phyloP scores from a whole-genome alignment of 2,113 vertebrate genomes.

The Colinus virginianus region DNA sequence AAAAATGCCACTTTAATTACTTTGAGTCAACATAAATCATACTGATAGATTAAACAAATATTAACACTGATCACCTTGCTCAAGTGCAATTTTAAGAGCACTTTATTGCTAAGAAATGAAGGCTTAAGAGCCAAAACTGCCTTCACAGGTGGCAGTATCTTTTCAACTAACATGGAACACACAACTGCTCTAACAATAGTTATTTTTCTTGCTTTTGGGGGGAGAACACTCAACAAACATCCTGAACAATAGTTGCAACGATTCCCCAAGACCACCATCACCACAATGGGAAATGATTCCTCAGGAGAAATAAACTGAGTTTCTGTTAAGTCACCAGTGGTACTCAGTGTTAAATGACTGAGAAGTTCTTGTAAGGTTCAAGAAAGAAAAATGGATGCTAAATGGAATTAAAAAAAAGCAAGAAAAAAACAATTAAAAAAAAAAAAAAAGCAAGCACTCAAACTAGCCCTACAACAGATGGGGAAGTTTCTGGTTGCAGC shows the following conservation, averaged over 20 bases:
- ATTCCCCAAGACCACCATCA: not conserved
- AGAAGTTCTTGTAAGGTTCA: not conserved
- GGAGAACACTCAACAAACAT: not conserved
- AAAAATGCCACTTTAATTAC: not conserved
- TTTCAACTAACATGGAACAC: not conserved
- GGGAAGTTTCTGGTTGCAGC: not conserved
- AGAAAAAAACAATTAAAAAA: too few species aligned
- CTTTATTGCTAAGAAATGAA: not conserved
- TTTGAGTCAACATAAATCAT: not conserved
- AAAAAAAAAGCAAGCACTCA: not conserved
- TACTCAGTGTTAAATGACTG: not conserved
- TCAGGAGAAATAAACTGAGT: not conserved
- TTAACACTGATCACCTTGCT: not conserved
- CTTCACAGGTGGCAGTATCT: accelerated
- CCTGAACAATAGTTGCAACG: not conserved
- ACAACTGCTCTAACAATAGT: not conserved
- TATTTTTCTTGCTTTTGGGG: not conserved
- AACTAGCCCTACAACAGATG: not conserved
- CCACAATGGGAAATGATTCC: not conserved
- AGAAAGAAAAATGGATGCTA: not conserved
- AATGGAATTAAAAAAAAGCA: not conserved
- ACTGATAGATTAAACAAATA: not conserved
- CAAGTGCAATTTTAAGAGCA: not conserved
- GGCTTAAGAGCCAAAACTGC: not conserved
- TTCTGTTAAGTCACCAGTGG: not conserved